phyloP scores from a whole-genome alignment of 2,797 vertebrate species.

The Harpagifer antarcticus region DNA sequence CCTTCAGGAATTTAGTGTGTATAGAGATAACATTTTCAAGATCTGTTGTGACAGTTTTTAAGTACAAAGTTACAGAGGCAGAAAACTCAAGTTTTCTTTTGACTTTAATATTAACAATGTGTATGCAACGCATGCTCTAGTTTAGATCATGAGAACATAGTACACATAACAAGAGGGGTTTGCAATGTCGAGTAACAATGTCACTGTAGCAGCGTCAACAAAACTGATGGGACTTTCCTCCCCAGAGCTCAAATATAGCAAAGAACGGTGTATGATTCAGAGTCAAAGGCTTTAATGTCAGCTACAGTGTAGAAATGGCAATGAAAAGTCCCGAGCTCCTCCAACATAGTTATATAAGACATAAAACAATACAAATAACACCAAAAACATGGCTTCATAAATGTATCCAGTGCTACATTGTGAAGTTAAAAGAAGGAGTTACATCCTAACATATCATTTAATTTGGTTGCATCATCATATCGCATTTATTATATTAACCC shows the following conservation, averaged over 20 bases:
- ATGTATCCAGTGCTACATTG: background rate
- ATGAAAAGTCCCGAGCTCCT: no score
- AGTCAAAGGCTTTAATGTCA: no score
- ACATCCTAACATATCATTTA: background rate
- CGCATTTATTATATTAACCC: background rate
- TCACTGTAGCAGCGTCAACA: conserved; percentile 2
- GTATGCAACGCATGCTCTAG: conserved; percentile 36
- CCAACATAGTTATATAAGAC: no score
- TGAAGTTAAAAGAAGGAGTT: conserved; percentile 6
- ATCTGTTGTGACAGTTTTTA: background rate
- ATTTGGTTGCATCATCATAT: background rate
- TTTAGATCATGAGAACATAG: conserved; percentile 24
- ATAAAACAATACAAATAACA: no score
- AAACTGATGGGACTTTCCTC: conserved; percentile 5
- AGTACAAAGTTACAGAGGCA: background rate
- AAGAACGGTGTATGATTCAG: background rate
- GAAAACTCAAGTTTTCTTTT: background rate
- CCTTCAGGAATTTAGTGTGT: background rate
- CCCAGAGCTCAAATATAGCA: conserved; percentile 1
- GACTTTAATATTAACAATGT: conserved; percentile 6
- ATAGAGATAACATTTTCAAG: background rate
- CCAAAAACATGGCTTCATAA: background rate
- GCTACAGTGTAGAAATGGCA: no score
- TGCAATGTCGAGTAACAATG: background rate
- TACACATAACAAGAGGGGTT: conserved; percentile 28